Conservation (phyloP, 2,888 invertebrate genomes). For the Gymnoscelis rufifasciata region DNA sequence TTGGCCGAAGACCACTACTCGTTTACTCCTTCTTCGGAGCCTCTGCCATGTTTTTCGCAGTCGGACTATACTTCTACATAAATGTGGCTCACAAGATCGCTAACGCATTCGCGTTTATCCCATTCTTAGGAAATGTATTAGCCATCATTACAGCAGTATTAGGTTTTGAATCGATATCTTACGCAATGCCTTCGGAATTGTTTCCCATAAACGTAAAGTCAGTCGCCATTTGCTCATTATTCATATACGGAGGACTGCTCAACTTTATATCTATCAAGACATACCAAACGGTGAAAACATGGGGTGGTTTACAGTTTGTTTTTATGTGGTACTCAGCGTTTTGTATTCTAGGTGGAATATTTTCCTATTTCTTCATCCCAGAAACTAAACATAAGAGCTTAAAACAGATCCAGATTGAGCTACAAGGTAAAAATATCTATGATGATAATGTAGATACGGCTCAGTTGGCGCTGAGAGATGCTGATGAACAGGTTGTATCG, state of each 20-base stretch:
- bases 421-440: no score
- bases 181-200: slow-evolving; percentile 73
- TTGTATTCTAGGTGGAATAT: slow-evolving; percentile 68
- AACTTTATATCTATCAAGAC: slow-evolving; percentile 66
- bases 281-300: slow-evolving; percentile 67
- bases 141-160: slow-evolving; percentile 44
- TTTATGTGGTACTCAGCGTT: no score
- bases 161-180: slow-evolving; percentile 70
- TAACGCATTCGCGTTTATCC: slow-evolving; percentile 44
- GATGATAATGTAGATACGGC: no score
- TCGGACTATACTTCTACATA: slow-evolving; percentile 58
- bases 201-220: slow-evolving; percentile 79
- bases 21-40: slow-evolving; percentile 58
- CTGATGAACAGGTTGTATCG: no score
- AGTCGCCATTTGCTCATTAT: no score
- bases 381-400: slow-evolving; percentile 80
- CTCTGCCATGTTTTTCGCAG: slow-evolving; percentile 35
- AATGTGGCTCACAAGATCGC: slow-evolving; percentile 36
- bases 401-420: slow-evolving; percentile 71
- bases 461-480: no score
- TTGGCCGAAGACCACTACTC: slow-evolving; percentile 70
- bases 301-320: no score
- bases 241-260: no score
- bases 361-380: slow-evolving; percentile 64
- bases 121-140: slow-evolving; percentile 60